A percentile compares a stretch with the other conserved stretches of the same genome.
These are phyloP conservation scores for Aurelia sp. DNA, from an alignment of 30 jellyfish, hydroid and myxozoan genomes.

Conservation along the genomic window DNA sequence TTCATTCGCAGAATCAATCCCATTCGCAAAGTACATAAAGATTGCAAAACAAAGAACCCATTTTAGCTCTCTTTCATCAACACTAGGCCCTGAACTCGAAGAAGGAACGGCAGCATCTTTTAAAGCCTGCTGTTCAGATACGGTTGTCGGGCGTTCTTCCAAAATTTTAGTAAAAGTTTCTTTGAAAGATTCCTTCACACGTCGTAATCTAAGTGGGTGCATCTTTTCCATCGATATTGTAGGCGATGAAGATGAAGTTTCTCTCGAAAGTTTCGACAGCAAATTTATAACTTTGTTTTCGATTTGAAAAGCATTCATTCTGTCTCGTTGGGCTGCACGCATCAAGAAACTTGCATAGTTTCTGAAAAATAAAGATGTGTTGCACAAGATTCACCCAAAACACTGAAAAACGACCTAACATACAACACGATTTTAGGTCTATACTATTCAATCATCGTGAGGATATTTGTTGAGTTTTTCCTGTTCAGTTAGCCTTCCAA, in stretches of 20 bases:
- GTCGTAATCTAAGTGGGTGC: slow-evolving; percentile 45
- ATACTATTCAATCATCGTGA: too few species aligned
- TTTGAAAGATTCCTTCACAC: slow-evolving; percentile 34
- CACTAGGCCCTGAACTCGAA: neutral
- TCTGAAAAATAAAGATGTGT: slow-evolving; percentile 10
- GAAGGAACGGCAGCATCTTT: neutral
- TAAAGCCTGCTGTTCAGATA: too few species aligned
- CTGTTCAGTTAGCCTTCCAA: too few species aligned
- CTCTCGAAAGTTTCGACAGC: slow-evolving; percentile 25
- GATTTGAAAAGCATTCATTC: neutral
- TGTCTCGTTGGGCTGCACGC: slow-evolving; percentile 20
- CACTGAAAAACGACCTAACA: too few species aligned
- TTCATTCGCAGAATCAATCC: neutral
- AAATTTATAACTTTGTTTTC: slow-evolving; percentile 50
- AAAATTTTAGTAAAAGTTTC: slow-evolving; percentile 27
- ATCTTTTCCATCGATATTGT: slow-evolving; percentile 22
- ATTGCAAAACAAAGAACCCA: slow-evolving; percentile 58
- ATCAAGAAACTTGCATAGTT: slow-evolving; percentile 47
- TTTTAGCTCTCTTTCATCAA: slow-evolving; percentile 13
- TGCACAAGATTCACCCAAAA: too few species aligned
- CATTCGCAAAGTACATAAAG: slow-evolving; percentile 25
- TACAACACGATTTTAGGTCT: too few species aligned
- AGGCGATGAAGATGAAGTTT: slow-evolving; percentile 9
- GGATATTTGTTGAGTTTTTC: too few species aligned
- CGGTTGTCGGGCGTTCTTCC: slow-evolving; percentile 16